Conservation (phyloP, 2,888 invertebrate genomes). For the Syrphus vitripennis region DNA sequence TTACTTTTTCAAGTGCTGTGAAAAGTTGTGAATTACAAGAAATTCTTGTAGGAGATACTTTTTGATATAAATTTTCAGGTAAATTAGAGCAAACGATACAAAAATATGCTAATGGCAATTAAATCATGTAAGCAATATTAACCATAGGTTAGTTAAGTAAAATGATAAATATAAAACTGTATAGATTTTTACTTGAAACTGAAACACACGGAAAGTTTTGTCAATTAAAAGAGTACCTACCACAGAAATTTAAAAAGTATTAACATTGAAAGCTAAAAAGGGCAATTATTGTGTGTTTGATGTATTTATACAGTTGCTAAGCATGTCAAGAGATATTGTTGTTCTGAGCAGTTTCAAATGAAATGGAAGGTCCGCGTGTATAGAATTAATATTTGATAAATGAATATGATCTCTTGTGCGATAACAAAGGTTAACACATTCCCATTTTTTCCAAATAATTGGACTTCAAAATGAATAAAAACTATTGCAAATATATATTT, state of each 20-base stretch:
- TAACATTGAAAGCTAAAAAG: neutral
- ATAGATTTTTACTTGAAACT: neutral
- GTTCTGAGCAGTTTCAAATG: neutral
- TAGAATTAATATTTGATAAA: neutral
- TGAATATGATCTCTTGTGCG: neutral
- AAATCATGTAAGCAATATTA: neutral
- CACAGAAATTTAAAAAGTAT: neutral
- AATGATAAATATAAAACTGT: neutral
- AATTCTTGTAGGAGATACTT: conserved; percentile 11
- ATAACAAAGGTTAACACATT: neutral
- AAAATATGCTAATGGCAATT: neutral
- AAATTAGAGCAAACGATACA: neutral
- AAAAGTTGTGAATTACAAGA: conserved; percentile 26
- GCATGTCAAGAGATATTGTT: neutral
- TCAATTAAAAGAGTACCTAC: neutral
- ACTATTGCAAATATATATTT: neutral
- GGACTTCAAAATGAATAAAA: neutral
- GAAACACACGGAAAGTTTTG: neutral
- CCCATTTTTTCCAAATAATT: neutral
- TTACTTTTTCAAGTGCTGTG: conserved; percentile 24
- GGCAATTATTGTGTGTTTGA: neutral
- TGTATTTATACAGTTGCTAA: neutral
- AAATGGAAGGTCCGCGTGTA: neutral
- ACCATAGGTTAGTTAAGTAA: neutral
- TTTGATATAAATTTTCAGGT: neutral